These are phyloP conservation scores for Mystacornis crossleyi DNA, from an alignment of 2,113 vertebrate genomes.

Conservation along the genomic window DNA sequence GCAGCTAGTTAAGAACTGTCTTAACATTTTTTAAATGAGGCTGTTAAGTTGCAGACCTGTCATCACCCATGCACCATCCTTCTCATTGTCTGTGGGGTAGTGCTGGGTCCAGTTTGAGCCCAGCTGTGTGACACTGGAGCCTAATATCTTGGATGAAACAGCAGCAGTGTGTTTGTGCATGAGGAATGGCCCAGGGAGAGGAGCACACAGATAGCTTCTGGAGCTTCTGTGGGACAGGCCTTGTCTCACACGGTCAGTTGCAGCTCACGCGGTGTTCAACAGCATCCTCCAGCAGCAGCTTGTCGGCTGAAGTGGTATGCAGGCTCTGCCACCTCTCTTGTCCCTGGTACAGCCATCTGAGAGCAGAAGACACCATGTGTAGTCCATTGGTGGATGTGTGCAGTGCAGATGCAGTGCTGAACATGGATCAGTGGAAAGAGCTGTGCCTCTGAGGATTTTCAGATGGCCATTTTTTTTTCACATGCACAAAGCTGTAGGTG, in stretches of 20 bases:
- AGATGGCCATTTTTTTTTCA: neutral
- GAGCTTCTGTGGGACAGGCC: neutral
- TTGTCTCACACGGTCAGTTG: neutral
- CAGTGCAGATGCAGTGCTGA: neutral
- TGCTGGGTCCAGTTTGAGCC: neutral
- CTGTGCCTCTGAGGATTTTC: neutral
- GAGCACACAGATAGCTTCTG: neutral
- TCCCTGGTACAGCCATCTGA: neutral
- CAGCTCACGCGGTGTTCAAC: neutral
- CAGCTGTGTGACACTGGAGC: neutral
- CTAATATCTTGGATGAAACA: neutral
- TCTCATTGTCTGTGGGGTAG: neutral
- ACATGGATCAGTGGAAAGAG: neutral
- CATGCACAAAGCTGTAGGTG: neutral
- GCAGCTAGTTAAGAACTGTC: conserved; percentile 20
- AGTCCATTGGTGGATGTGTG: neutral
- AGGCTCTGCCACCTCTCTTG: neutral
- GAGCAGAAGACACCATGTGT: neutral
- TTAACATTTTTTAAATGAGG: conserved; percentile 24
- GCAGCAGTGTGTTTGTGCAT: neutral
- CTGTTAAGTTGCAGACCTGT: conserved; percentile 16
- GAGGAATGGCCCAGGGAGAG: neutral
- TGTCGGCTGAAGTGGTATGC: neutral
- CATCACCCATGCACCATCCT: neutral
- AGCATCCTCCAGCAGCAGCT: neutral